Conservation (phyloP, 1,140 invertebrate genomes). For the Aphaenogaster ashmeadi region DNA sequence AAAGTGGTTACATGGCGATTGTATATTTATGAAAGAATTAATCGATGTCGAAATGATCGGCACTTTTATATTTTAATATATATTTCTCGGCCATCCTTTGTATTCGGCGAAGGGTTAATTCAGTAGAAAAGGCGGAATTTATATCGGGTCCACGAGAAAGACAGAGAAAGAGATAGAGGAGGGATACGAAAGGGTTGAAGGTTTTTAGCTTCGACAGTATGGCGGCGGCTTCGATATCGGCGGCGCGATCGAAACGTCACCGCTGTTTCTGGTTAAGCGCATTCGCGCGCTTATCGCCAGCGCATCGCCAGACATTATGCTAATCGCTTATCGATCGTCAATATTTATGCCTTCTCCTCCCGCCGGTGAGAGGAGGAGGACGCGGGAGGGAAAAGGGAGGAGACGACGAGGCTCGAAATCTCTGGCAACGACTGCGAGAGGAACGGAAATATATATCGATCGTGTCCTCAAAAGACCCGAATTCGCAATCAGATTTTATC, state of each 20-base stretch:
- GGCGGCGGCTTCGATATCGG: slow-evolving; percentile 37
- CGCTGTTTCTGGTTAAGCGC: slow-evolving; percentile 63
- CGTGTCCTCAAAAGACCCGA: slow-evolving; percentile 50
- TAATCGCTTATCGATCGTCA: slow-evolving; percentile 66
- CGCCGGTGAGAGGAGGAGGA: neutral
- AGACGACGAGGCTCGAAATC: slow-evolving; percentile 41
- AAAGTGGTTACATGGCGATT: neutral
- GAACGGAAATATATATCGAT: slow-evolving; percentile 43
- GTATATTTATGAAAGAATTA: neutral
- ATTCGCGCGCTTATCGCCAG: slow-evolving; percentile 60
- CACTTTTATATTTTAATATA: neutral
- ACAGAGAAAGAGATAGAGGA: neutral
- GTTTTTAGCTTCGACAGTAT: slow-evolving; percentile 57
- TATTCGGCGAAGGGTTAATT: slow-evolving; percentile 32
- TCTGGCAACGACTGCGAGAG: slow-evolving; percentile 37
- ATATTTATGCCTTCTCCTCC: slow-evolving; percentile 52
- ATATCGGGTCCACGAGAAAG: neutral
- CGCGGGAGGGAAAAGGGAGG: neutral
- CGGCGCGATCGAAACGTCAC: slow-evolving; percentile 70
- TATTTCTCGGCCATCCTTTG: slow-evolving; percentile 13
- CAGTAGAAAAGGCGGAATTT: slow-evolving; percentile 19
- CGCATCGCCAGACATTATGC: slow-evolving; percentile 64
- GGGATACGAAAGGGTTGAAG: slow-evolving; percentile 52
- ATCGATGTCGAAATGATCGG: neutral
- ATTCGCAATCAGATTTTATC: slow-evolving; percentile 81